Conservation (phyloP, 2,797 vertebrate genomes). For the Morus bassanus region DNA sequence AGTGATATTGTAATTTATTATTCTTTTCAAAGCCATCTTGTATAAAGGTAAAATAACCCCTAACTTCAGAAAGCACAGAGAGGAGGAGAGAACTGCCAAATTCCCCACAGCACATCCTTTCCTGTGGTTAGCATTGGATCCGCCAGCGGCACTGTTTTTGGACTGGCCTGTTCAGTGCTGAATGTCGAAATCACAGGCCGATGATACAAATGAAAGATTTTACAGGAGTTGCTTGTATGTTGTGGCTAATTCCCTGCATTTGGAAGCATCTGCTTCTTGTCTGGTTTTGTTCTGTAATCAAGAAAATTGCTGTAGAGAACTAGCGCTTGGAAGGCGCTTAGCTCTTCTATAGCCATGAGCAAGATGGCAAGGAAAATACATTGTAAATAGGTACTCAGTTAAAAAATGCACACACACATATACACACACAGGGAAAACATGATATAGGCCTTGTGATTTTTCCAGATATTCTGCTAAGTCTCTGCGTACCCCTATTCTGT, state of each 20-base stretch:
- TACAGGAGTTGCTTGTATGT: constrained; percentile 63
- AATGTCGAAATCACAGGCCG: constrained; percentile 43
- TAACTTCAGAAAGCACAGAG: constrained; percentile 50
- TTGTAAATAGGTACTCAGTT: constrained; percentile 2
- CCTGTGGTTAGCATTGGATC: constrained; percentile 60
- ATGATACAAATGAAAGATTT: constrained; percentile 63
- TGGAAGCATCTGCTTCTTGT: constrained; percentile 64
- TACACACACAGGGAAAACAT: background rate
- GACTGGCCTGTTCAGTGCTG: constrained; percentile 32
- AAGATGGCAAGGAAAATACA: constrained; percentile 47
- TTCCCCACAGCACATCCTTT: constrained; percentile 66
- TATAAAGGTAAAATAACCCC: constrained; percentile 61
- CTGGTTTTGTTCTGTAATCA: constrained; percentile 69
- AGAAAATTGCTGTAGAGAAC: constrained; percentile 57
- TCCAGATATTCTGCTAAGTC: background rate
- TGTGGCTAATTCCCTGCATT: constrained; percentile 56
- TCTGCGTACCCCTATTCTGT: background rate
- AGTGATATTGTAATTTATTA: constrained; percentile 59
- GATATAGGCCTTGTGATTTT: background rate
- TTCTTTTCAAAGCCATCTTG: constrained; percentile 55
- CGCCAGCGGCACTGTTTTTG: constrained; percentile 42
- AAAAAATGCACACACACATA: background rate
- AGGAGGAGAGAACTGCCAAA: constrained; percentile 46
- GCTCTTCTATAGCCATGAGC: constrained; percentile 42
- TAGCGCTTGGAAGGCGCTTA: constrained; percentile 48